These are phyloP conservation scores for Recurvirostra avosetta DNA, from an alignment of 2,113 vertebrate species.

Conservation along the genomic window DNA sequence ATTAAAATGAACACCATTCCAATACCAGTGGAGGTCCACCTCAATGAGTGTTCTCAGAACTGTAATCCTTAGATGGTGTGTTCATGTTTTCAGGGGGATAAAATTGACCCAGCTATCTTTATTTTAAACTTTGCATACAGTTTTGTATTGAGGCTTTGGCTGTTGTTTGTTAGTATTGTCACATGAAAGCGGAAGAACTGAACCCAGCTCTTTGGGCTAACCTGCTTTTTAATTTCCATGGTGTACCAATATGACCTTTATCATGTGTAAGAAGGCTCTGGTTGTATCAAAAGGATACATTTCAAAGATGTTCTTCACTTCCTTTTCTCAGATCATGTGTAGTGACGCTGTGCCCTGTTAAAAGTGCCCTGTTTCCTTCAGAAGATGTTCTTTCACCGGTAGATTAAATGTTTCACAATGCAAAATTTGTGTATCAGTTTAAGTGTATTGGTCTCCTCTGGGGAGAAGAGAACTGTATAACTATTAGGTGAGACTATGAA, in stretches of 20 bases:
- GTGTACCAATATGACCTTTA: neutral
- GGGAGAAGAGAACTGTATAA: neutral
- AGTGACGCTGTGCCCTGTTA: neutral
- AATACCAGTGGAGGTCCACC: neutral
- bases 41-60: neutral
- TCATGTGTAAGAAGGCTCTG: neutral
- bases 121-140: neutral
- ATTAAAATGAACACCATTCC: neutral
- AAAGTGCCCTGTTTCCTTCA: neutral
- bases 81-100: neutral
- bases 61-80: neutral
- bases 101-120: neutral
- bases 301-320: neutral
- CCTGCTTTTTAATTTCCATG: neutral
- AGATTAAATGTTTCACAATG: neutral
- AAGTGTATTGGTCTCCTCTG: neutral
- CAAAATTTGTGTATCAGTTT: neutral
- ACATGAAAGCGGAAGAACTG: neutral
- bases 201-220: neutral
- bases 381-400: neutral
- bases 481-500: neutral
- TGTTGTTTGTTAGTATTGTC: neutral
- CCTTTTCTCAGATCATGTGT: neutral
- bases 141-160: neutral
- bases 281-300: neutral